phyloP scores from a whole-genome alignment of 2,888 invertebrate species.

The Tanypteryx hageni region DNA sequence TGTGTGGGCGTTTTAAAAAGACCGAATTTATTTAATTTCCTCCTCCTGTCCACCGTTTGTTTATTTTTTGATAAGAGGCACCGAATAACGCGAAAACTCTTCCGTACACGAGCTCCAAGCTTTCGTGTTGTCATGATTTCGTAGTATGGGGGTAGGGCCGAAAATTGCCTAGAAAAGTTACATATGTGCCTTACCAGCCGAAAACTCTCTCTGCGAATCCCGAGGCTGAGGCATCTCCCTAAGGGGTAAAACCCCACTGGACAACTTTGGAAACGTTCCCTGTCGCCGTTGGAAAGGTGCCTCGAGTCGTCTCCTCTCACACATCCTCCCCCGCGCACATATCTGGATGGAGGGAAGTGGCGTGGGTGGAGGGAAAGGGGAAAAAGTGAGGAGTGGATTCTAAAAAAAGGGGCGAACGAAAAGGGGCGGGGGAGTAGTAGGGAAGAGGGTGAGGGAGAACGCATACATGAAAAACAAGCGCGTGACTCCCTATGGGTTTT shows the following conservation, averaged over 20 bases:
- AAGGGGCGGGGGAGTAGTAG: background rate
- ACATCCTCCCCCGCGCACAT: background rate
- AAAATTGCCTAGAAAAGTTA: no score
- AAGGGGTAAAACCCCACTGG: background rate
- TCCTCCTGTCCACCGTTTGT: no score
- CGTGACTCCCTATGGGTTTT: background rate
- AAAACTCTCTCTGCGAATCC: no score
- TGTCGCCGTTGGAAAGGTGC: slow-evolving; percentile 1
- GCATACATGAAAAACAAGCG: slow-evolving; percentile 19
- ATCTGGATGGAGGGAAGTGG: background rate
- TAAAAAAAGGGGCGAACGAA: slow-evolving; percentile 22
- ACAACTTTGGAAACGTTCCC: slow-evolving; percentile 15
- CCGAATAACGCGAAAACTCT: no score
- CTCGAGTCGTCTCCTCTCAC: background rate
- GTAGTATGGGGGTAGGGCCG: no score
- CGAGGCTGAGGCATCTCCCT: background rate
- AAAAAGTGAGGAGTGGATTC: background rate
- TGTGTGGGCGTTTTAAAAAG: no score
- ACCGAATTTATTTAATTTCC: no score
- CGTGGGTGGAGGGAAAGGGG: background rate
- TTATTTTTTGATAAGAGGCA: no score
- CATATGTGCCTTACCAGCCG: no score
- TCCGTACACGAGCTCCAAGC: no score
- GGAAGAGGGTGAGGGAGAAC: background rate
- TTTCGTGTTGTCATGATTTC: no score